phyloP scores from a whole-genome alignment of 2,888 invertebrate species.

The Aromia moschata region DNA sequence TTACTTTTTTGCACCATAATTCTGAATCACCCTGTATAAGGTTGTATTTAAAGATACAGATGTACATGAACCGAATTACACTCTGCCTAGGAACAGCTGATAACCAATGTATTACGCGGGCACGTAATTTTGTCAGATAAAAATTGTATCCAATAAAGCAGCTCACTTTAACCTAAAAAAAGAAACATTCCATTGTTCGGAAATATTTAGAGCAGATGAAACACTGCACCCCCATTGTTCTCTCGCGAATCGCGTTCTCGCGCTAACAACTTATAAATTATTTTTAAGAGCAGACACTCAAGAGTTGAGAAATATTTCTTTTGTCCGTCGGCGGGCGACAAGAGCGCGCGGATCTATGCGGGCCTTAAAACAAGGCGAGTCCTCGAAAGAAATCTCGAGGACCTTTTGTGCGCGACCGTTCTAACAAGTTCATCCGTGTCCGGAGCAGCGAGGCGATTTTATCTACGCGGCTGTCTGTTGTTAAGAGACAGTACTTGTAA shows the following conservation, averaged over 20 bases:
- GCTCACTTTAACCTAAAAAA: too few species aligned
- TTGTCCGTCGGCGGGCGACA: conserved; percentile 8
- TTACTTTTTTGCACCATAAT: too few species aligned
- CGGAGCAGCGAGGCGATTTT: conserved; percentile 10
- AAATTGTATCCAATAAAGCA: too few species aligned
- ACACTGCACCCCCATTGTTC: too few species aligned
- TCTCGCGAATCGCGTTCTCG: conserved; percentile 2
- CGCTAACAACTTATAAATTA: conserved; percentile 9
- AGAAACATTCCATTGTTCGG: too few species aligned
- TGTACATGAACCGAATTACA: too few species aligned
- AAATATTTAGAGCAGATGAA: too few species aligned
- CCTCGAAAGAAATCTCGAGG: conserved; percentile 19
- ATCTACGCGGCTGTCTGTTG: conserved; percentile 12
- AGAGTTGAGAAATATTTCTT: conserved; percentile 9
- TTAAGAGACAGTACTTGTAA: neutral
- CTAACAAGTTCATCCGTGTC: conserved; percentile 24
- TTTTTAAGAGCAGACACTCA: conserved; percentile 2
- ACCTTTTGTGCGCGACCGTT: neutral
- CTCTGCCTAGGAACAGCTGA: too few species aligned
- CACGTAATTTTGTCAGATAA: too few species aligned
- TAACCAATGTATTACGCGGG: too few species aligned
- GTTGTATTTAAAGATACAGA: too few species aligned
- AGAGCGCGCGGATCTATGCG: conserved; percentile 7
- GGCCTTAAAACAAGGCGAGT: conserved; percentile 18
- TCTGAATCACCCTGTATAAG: too few species aligned